Conservation (phyloP, 2,113 vertebrate genomes). For the Poecilia latipinna region DNA sequence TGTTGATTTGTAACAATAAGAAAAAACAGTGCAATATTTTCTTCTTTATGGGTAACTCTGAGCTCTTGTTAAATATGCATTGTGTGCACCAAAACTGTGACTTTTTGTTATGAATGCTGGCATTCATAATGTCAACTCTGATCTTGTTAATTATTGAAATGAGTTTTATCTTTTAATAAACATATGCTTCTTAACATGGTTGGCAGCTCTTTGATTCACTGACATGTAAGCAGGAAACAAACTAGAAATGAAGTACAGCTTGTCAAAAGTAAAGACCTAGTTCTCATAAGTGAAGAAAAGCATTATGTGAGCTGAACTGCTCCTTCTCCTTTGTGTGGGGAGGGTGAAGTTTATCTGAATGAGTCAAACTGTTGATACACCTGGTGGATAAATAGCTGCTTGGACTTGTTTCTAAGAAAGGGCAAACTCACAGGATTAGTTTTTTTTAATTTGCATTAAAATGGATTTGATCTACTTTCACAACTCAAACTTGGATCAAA, state of each 20-base stretch:
- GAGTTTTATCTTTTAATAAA: neutral
- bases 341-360: neutral
- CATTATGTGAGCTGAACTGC: neutral
- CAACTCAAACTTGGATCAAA: no score
- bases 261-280: neutral
- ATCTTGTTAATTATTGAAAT: slow-evolving; percentile 15
- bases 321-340: neutral
- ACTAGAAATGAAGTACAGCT: neutral
- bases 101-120: slow-evolving; percentile 72
- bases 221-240: neutral
- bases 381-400: neutral
- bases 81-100: slow-evolving; percentile 17
- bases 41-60: neutral
- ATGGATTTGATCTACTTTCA: no score
- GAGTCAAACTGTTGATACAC: neutral
- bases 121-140: slow-evolving; percentile 48
- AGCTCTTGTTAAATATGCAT: slow-evolving; percentile 31
- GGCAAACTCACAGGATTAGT: neutral
- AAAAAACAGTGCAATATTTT: neutral
- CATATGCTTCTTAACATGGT: neutral
- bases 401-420: neutral
- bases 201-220: neutral
- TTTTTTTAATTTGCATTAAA: no score
- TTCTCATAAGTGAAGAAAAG: no score
- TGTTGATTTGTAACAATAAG: slow-evolving; percentile 18